A percentile compares a stretch with the other conserved stretches of the same genome.
These are phyloP conservation scores for Gulo gulo DNA, from an alignment of 2,113 vertebrate genomes.

Conservation along the genomic window DNA sequence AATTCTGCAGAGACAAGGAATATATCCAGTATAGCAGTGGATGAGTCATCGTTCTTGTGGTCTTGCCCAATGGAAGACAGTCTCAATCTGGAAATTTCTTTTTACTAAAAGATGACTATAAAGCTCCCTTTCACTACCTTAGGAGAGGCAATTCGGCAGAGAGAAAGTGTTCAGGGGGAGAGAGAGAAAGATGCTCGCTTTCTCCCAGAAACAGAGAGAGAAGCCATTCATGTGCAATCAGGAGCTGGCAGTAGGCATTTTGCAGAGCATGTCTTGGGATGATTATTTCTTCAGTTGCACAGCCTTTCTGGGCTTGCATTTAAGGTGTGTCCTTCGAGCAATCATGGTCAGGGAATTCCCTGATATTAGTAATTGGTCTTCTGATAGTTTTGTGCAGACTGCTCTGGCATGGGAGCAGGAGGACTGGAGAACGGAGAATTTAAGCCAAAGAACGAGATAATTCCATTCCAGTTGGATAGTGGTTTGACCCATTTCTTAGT, in stretches of 20 bases:
- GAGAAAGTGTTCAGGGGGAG: not conserved
- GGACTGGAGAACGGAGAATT: not conserved
- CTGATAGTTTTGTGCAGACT: not conserved
- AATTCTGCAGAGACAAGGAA: not conserved
- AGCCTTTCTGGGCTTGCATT: not conserved
- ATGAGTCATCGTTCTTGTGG: not conserved
- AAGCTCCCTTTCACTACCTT: not conserved
- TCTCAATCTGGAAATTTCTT: not conserved
- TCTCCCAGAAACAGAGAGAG: not conserved
- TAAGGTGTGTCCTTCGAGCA: not conserved
- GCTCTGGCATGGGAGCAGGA: not conserved
- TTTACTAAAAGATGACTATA: not conserved
- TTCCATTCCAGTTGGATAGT: not conserved
- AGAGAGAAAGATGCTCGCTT: not conserved
- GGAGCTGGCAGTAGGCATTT: not conserved
- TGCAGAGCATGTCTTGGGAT: fast-evolving
- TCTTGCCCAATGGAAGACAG: not conserved
- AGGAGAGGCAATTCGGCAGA: not conserved
- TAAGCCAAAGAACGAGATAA: not conserved
- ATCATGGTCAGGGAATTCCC: not conserved
- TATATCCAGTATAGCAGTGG: fast-evolving
- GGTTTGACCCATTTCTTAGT: not conserved
- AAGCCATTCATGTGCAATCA: fast-evolving
- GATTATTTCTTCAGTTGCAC: not conserved
- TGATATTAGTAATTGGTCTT: not conserved